These are phyloP conservation scores for Eriosoma lanigerum DNA, from an alignment of 1,140 invertebrate species.

Conservation along the genomic window DNA sequence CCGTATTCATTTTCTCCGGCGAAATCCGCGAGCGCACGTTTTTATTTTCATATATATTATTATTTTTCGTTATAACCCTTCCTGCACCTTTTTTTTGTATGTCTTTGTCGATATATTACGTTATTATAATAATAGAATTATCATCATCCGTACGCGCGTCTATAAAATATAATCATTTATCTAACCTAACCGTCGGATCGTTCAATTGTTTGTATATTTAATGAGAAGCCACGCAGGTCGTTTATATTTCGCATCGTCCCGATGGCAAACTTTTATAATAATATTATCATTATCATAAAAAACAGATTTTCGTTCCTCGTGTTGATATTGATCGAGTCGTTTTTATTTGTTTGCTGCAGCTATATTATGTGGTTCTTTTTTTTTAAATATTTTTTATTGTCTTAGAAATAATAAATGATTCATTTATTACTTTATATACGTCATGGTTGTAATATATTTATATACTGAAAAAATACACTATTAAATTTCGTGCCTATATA, in stretches of 20 bases:
- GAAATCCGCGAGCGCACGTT: neutral
- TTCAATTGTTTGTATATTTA: slow-evolving; percentile 5
- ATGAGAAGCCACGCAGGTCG: neutral
- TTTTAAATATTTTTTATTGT: neutral
- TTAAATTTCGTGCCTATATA: neutral
- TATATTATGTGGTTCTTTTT: too few relatives aligned
- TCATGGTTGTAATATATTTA: neutral
- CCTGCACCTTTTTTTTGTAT: neutral
- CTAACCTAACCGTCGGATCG: neutral
- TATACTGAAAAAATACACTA: neutral
- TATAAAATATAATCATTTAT: neutral
- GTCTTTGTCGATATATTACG: neutral
- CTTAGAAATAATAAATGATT: neutral
- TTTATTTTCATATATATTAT: too few relatives aligned
- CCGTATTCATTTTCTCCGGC: slow-evolving; percentile 5
- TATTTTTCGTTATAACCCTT: slow-evolving; percentile 13
- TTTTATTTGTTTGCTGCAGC: too few relatives aligned
- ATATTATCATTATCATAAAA: neutral
- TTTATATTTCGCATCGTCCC: too few relatives aligned
- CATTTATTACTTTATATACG: neutral
- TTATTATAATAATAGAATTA: too few relatives aligned
- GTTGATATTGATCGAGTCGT: neutral
- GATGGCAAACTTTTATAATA: neutral
- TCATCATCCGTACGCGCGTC: too few relatives aligned
- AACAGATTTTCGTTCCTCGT: neutral